A percentile compares a stretch with the other conserved stretches of the same genome.
Evolutionary conservation across 2,888 invertebrate species (phyloP).

Genomic region (Tiliacea citrago): DNA sequence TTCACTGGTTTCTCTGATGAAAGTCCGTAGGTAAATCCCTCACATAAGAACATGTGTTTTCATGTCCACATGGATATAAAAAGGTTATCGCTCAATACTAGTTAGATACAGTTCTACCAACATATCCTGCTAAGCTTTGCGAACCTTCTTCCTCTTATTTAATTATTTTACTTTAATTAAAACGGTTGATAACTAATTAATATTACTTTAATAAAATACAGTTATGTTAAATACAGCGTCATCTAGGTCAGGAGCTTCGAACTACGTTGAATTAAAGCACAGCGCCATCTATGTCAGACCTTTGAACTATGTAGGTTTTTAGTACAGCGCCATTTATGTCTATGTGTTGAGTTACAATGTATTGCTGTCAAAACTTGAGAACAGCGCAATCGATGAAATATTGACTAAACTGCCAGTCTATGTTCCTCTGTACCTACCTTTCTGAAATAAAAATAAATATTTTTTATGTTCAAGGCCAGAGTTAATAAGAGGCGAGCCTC

Average conservation of each 20-base stretch:
- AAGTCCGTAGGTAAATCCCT: neutral
- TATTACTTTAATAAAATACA: no score
- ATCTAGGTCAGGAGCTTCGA: neutral
- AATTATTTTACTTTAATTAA: neutral
- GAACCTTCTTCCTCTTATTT: neutral
- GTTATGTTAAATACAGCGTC: neutral
- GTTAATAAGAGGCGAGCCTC: neutral
- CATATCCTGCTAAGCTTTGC: neutral
- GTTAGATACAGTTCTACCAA: neutral
- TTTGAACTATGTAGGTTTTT: neutral
- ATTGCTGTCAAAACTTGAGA: neutral
- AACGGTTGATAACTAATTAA: neutral
- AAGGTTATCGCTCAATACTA: neutral
- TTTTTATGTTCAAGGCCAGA: no score
- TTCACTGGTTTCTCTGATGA: slow-evolving; percentile 43
- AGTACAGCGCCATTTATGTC: slow-evolving; percentile 13
- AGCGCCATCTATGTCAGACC: neutral
- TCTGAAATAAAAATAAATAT: no score
- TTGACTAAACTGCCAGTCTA: neutral
- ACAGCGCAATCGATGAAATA: neutral
- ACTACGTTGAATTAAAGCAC: neutral
- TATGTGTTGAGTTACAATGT: neutral
- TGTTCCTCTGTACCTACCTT: no score
- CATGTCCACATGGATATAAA: neutral
- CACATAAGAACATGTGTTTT: neutral